Evolutionary conservation across 2,888 invertebrate species (phyloP).

Genomic region (Scaptomyza caliginosa): DNA sequence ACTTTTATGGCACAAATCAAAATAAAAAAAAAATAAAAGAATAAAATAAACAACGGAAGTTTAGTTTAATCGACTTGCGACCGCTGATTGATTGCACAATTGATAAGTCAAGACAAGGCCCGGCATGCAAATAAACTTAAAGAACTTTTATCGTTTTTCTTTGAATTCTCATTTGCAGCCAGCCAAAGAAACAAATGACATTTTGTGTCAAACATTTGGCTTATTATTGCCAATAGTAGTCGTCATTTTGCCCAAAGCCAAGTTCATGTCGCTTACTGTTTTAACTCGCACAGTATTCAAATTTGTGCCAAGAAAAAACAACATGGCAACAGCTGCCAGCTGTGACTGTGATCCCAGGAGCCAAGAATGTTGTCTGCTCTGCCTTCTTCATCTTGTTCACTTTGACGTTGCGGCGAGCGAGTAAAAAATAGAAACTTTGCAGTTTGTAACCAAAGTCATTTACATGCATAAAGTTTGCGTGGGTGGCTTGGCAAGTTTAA

Average conservation of each 20-base stretch:
- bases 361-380: slow-evolving; percentile 16
- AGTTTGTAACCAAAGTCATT: slow-evolving; percentile 38
- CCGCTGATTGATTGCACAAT: slow-evolving; percentile 71
- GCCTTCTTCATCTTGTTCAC: slow-evolving; percentile 15
- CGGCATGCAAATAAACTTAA: slow-evolving; percentile 49
- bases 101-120: slow-evolving; percentile 43
- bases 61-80: slow-evolving; percentile 75
- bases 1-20: slow-evolving; percentile 34
- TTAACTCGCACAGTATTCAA: slow-evolving; percentile 54
- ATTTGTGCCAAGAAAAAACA: slow-evolving; percentile 48
- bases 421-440: slow-evolving; percentile 27
- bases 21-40: background rate
- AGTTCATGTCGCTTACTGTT: slow-evolving; percentile 26
- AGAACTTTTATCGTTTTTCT: slow-evolving; percentile 8
- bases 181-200: slow-evolving; percentile 52
- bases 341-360: slow-evolving; percentile 29
- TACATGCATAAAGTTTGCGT: slow-evolving; percentile 35
- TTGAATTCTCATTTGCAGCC: slow-evolving; percentile 59
- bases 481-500: slow-evolving; percentile 10
- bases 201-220: slow-evolving; percentile 34
- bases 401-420: slow-evolving; percentile 29
- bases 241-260: slow-evolving; percentile 27
- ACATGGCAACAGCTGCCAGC: slow-evolving; percentile 66
- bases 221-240: slow-evolving; percentile 50
- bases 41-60: slow-evolving; percentile 55